Percentiles rank a stretch among this genome's conserved stretches.
Conservation (phyloP, 2,113 vertebrate genomes). For the Pachyramphus minor region DNA sequence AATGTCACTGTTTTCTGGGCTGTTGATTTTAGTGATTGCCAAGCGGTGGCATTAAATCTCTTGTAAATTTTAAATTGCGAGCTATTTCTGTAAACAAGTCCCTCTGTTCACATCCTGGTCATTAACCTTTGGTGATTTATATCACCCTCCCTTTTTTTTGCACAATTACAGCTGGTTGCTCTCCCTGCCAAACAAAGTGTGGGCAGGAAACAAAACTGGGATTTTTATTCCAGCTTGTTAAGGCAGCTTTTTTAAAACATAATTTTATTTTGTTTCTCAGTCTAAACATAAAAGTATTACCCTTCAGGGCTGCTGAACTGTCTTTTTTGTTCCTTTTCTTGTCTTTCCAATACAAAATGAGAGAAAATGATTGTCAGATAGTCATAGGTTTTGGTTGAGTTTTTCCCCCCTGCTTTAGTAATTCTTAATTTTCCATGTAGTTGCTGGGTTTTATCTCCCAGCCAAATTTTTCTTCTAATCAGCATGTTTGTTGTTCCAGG, state of each 20-base stretch:
- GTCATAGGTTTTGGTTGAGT: background rate
- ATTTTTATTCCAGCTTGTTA: constrained; percentile 40
- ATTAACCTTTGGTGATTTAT: constrained; percentile 82
- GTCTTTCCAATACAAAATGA: background rate
- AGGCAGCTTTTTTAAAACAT: constrained; percentile 9
- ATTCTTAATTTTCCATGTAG: background rate
- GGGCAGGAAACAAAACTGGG: constrained; percentile 20
- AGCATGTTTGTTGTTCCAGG: background rate
- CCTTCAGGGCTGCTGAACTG: background rate
- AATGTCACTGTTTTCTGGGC: constrained; percentile 87
- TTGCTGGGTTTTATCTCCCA: background rate
- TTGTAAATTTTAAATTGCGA: constrained; percentile 82
- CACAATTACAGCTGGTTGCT: constrained; percentile 56
- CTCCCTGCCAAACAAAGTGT: constrained; percentile 10
- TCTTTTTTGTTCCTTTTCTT: background rate
- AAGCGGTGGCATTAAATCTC: constrained; percentile 81
- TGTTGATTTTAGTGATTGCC: constrained; percentile 94
- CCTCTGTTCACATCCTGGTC: constrained; percentile 74
- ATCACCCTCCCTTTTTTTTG: constrained; percentile 45
- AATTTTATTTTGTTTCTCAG: background rate
- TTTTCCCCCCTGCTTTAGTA: rapidly evolving
- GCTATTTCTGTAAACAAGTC: constrained; percentile 78
- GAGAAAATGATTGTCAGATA: background rate
- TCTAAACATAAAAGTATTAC: background rate
- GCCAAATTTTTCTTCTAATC: background rate